Percentiles rank a stretch among this genome's conserved stretches.
Conservation (phyloP, 2,113 vertebrate species). For the Halcyon senegalensis region DNA sequence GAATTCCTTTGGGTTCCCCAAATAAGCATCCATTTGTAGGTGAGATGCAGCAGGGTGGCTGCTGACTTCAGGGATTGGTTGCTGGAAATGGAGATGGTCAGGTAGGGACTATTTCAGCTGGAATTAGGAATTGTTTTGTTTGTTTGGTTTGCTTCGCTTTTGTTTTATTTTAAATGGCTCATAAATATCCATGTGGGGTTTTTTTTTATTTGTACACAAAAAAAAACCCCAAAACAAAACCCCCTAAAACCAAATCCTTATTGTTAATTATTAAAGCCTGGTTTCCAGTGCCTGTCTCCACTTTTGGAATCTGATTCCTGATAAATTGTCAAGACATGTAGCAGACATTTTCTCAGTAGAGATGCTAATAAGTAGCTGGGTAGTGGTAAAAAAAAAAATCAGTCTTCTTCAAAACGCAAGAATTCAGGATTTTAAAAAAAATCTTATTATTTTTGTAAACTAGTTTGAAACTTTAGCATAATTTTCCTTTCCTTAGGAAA, state of each 20-base stretch:
- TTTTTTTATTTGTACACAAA: background rate
- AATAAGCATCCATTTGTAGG: background rate
- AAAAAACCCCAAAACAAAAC: too few species aligned
- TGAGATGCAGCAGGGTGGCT: background rate
- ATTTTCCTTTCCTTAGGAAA: background rate
- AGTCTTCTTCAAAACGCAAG: background rate
- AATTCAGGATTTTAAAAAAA: background rate
- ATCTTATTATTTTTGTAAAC: background rate
- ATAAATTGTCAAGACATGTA: background rate
- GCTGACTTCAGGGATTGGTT: background rate
- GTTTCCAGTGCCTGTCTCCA: background rate
- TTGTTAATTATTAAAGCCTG: background rate
- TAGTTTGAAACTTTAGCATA: background rate
- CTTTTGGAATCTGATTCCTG: background rate
- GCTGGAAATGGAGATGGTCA: background rate
- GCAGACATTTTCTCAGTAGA: background rate
- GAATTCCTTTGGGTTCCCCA: background rate
- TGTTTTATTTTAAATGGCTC: background rate
- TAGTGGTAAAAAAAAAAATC: background rate
- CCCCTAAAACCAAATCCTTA: background rate
- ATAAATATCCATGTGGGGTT: background rate
- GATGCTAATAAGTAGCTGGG: background rate
- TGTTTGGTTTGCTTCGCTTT: too few species aligned
- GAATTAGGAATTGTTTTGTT: background rate
- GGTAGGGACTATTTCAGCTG: background rate